Evolutionary conservation across 2,797 vertebrate species (phyloP).

Genomic region (Saguinus oedipus): DNA sequence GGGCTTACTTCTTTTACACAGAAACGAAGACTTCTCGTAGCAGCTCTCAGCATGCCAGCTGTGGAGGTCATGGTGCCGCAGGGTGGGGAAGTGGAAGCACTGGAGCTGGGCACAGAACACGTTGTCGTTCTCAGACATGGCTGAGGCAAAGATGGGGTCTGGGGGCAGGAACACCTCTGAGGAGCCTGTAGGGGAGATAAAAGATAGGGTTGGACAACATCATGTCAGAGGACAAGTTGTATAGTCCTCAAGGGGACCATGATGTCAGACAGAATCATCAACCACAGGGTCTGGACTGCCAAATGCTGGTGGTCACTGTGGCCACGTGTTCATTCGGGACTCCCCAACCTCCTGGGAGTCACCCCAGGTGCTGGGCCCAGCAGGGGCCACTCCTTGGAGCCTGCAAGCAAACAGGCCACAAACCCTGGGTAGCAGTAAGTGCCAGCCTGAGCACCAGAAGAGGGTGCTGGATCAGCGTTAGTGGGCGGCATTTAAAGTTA

Average conservation of each 20-base stretch:
- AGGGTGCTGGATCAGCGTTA: not conserved
- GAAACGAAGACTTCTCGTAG: slow-evolving; percentile 96
- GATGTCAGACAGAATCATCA: not conserved
- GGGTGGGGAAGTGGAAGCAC: slow-evolving; percentile 92
- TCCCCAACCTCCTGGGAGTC: fast-evolving
- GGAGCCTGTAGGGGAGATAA: slow-evolving; percentile 85
- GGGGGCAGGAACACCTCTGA: slow-evolving; percentile 96
- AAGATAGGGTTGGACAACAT: not conserved
- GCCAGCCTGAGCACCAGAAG: not conserved
- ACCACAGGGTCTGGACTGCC: not conserved
- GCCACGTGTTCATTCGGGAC: not conserved
- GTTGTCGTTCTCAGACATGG: slow-evolving; percentile 90
- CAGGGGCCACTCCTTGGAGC: not conserved
- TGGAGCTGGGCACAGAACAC: slow-evolving; percentile 97
- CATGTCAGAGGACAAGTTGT: not conserved
- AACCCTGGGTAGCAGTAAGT: not conserved
- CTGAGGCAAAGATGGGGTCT: slow-evolving; percentile 87
- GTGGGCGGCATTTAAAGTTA: not conserved
- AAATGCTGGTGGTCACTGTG: not conserved
- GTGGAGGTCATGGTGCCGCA: slow-evolving; percentile 93
- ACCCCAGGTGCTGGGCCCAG: not conserved
- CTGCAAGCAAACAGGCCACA: not conserved
- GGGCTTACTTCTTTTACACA: slow-evolving; percentile 96
- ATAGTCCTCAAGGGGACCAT: not conserved
- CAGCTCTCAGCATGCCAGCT: slow-evolving; percentile 99